A percentile compares a stretch with the other conserved stretches of the same genome.
These are phyloP conservation scores for Cydia pomonella DNA, from an alignment of 1,140 invertebrate genomes.

Conservation along the genomic window DNA sequence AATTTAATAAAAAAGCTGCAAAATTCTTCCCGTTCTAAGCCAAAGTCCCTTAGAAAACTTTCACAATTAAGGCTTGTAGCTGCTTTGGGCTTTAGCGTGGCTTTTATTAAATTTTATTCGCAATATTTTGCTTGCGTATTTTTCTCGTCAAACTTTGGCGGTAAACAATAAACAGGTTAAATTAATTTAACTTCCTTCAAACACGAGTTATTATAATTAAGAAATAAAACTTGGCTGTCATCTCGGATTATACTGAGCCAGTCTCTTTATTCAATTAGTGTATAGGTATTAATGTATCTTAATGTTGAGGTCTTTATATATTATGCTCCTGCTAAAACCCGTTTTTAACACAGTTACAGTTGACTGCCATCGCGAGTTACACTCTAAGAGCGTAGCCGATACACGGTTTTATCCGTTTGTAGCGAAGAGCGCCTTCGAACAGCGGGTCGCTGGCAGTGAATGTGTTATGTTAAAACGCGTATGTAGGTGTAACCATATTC, in stretches of 20 bases:
- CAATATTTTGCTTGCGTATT: slow-evolving; percentile 37
- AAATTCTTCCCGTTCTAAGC: slow-evolving; percentile 37
- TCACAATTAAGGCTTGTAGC: slow-evolving; percentile 39
- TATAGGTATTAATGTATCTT: no score
- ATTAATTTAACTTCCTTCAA: slow-evolving; percentile 37
- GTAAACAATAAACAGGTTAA: slow-evolving; percentile 39
- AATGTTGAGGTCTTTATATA: no score
- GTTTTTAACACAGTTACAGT: no score
- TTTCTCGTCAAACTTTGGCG: slow-evolving; percentile 35
- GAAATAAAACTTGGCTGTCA: slow-evolving; percentile 5
- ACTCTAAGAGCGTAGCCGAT: no score
- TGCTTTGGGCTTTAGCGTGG: slow-evolving; percentile 34
- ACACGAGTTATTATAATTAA: slow-evolving; percentile 17
- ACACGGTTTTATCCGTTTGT: no score
- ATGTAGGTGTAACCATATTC: no score
- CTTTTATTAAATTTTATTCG: slow-evolving; percentile 40
- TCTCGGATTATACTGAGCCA: not conserved
- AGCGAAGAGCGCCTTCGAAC: no score
- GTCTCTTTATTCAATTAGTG: no score
- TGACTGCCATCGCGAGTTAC: no score
- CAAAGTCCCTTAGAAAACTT: slow-evolving; percentile 37
- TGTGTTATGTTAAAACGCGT: no score
- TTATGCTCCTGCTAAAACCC: no score
- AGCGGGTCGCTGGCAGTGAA: no score
- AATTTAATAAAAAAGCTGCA: slow-evolving; percentile 35